Evolutionary conservation across 1,140 invertebrate species (phyloP), one percentile per base, ranked within the genome.

Genomic region (Oedothorax gibbosus): DNA sequence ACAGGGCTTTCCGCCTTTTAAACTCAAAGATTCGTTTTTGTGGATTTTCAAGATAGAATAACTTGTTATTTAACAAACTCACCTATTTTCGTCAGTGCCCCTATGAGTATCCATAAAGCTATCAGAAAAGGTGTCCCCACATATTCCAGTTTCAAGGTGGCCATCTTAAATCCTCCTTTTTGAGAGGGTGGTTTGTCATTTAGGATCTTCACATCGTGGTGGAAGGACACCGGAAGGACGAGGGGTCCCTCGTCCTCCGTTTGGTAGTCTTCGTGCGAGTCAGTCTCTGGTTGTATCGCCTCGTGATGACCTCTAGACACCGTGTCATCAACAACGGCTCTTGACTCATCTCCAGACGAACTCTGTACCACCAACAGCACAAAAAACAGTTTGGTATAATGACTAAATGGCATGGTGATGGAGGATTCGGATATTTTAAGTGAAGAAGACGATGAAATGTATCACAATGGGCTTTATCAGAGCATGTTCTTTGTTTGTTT

Each of bases 11-110:
- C n/a, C n/a, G n/a, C n/a, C n/a, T n/a, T n/a, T n/a, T n/a, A n/a
- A n/a, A 1, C 35, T 35, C 2, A 35, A 35, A 35, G 1, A 35
- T 35, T 35, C 5, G 35, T 35, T 35, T 35, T 35, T 35, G 35
- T 35, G 5, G 35, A 35, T 2, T 35, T 35, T 35, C 35, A 35
- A 35, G 35, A 35, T 35, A 35, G 1, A 35, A 35, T 35, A 5
- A 35, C 35, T 35, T 35, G 5, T 35, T 35, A 35, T 35, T 35
- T 5, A 35, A 18, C 1, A 21, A 9, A 92, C 94, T 94, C 90
- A 98, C 97, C 96, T 88, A 98, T 98, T 93, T 98, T 98, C 5
- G 96, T 96, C 87, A 98, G 91, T 89, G 96, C 97, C 21, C 96
- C 96, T 87, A 96, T 96, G 87, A 98, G 94, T 88, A 98, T 97